Evolutionary conservation across 2,888 invertebrate genomes (phyloP), one percentile per base, ranked within the genome.

Genomic region (Noctua pronuba): DNA sequence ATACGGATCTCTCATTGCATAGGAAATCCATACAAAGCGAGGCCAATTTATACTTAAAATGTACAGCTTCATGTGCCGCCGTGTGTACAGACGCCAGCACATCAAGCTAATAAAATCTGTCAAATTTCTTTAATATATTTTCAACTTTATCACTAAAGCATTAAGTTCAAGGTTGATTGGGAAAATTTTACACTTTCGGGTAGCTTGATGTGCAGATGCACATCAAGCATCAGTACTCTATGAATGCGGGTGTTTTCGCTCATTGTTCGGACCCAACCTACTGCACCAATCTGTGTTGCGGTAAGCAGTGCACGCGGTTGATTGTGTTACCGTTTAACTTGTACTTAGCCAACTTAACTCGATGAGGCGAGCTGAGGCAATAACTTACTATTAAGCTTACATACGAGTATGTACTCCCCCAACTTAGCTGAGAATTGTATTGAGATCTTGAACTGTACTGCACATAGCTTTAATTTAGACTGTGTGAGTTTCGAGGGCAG

Each of bases 251-350:
- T 55, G 11, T 31, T 31, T 31, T 58, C 21, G 7, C 1, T 21
- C 1, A 24, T 49, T 18, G 28, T 13, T 8, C 11, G 2, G 8
- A 77, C 4, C 18, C 0, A 4, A 44, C 31, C 28, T 65, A 52
- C 49, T 75, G 55, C 18, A 6, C 2, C 18, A 18, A 7, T 24
- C 11, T 52, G 18, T 16, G 0, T 7, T 5, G 62, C 35, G 60
- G 81, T 16, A 16, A 58, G 80, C 71, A 75, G 81, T 83, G 86
- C 80, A 80, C 58, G 84, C 80, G 80, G 79, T 77, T 83, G 84
- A 88, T 86, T 82, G 78, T 85, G 86, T 89, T 85, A 81, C 83
- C 79, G 81, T 78, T 86, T 81, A 86, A 88, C 77, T 90, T 89
- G 81, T 84, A 82, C 83, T 86, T 84, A 83, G 77, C 49, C 31